Base-by-base conservation (phyloP, 2,797 vertebrate genomes). In the Hipposideros larvatus region DNA sequence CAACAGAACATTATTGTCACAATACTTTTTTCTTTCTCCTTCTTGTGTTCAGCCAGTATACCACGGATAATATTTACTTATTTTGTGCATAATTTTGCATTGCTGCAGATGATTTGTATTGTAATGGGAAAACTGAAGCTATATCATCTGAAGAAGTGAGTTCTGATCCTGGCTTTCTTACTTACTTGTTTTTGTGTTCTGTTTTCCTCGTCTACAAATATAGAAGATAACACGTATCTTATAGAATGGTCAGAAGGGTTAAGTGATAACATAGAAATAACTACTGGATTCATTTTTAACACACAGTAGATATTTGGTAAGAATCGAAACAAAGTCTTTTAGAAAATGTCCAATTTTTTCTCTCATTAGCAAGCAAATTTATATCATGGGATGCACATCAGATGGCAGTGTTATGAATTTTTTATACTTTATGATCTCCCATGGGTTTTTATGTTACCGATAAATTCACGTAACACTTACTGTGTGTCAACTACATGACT, bases 311-410 rank as follows among this genome's bases (percentile, higher is more conserved):
- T 74, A 90, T 63, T 85, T 70, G 48, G 11, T 83, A 89, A 91
- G 11, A 51, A 78, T 11, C 75, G 51, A 74, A 85, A 48, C 65
- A 90, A 66, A 91, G 46, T 34, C n/a, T 84, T 88, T 65, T 53
- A 93, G 77, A 66, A 86, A 87, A 11, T 82, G 37, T 71, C 68
- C 14, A 68, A 0, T 86, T 92, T 90, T 65, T 85, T 86, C 63
- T 94, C 26, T 65, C 11, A 41, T 59, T 75, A 89, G 92, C 74
- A 96, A 96, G 19, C 74, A 77, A 55, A 66, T 92, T 93, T 90
- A 53, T 73, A 79, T 79, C 83, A 75, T 24, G 57, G n/a, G n/a
- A 68, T 68, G 6, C 1, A 84, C 46, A 66, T 83, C 43, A 66
- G 34, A 48, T 34, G 31, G 61, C 41, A 80, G 37, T 83, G 51